phyloP scores from a whole-genome alignment of 2,888 invertebrate genomes.

The Nymphalis c-album region DNA sequence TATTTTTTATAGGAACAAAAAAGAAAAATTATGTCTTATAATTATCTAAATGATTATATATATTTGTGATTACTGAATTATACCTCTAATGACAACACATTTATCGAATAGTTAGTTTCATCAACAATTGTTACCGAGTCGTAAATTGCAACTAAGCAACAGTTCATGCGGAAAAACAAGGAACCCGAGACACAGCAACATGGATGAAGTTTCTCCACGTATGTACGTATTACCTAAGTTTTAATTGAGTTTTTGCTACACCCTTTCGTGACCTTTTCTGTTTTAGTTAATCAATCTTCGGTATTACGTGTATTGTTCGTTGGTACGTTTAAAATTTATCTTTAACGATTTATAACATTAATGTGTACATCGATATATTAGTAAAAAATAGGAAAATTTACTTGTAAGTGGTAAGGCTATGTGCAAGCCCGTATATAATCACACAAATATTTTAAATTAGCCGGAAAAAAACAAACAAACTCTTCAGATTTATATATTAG shows the following conservation, averaged over 20 bases:
- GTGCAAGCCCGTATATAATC: no score
- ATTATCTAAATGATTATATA: no score
- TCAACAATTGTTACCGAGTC: slow-evolving; percentile 24
- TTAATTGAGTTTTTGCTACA: slow-evolving; percentile 31
- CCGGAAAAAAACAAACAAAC: no score
- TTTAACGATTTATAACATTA: no score
- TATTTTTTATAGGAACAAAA: no score
- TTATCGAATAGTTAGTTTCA: slow-evolving; percentile 1
- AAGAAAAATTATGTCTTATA: no score
- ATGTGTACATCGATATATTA: neutral
- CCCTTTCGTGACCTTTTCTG: slow-evolving; percentile 41
- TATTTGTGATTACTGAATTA: no score
- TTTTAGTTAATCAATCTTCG: slow-evolving; percentile 28
- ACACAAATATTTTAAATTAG: no score
- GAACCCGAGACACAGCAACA: slow-evolving; percentile 40
- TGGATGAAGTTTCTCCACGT: slow-evolving; percentile 41
- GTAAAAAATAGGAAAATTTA: no score
- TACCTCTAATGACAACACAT: neutral
- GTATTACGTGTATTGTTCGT: slow-evolving; percentile 11
- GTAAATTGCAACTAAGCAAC: slow-evolving; percentile 31
- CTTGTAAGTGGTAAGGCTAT: no score
- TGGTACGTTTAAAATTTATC: neutral
- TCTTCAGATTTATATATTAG: no score
- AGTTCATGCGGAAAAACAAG: slow-evolving; percentile 35
- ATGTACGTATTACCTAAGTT: slow-evolving; percentile 33